Evolutionary conservation across 2,888 invertebrate genomes (phyloP).

Genomic region (Saturnia japonica): DNA sequence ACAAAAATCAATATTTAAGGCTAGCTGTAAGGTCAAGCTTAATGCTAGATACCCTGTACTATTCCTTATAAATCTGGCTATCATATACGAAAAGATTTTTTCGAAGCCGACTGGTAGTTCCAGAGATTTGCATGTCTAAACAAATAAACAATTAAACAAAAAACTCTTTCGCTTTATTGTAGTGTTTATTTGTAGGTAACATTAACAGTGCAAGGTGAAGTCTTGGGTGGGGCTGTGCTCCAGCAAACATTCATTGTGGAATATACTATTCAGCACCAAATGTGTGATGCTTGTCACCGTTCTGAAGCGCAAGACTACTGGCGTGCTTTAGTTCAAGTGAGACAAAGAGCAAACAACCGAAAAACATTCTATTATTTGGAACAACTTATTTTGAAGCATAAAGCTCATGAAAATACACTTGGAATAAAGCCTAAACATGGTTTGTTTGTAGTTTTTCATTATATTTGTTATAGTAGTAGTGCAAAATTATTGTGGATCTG

Average conservation of each 20-base stretch:
- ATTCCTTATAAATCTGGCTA: no score
- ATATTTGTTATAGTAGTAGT: background rate
- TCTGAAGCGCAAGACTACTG: conserved; percentile 99
- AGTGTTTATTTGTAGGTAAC: conserved; percentile 84
- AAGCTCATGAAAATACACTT: conserved; percentile 93
- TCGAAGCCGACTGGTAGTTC: no score
- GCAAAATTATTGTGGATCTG: no score
- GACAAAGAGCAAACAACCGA: conserved; percentile 94
- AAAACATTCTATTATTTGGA: conserved; percentile 99
- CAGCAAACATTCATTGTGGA: conserved; percentile 98
- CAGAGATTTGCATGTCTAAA: no score
- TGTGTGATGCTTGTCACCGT: conserved; percentile 98
- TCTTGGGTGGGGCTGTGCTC: conserved; percentile 93
- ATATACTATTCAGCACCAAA: conserved; percentile 94
- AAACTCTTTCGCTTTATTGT: background rate
- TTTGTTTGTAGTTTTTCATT: conserved; percentile 47
- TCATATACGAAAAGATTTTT: no score
- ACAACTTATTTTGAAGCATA: conserved; percentile 97
- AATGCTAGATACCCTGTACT: no score
- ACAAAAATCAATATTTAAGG: no score
- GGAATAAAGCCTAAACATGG: conserved; percentile 94
- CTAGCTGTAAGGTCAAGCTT: no score
- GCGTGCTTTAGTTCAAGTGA: conserved; percentile 95
- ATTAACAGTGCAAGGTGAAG: conserved; percentile 97
- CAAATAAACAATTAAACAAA: no score